These are phyloP conservation scores for Ecliptopera silaceata DNA, from an alignment of 2,888 invertebrate species.

Conservation along the genomic window DNA sequence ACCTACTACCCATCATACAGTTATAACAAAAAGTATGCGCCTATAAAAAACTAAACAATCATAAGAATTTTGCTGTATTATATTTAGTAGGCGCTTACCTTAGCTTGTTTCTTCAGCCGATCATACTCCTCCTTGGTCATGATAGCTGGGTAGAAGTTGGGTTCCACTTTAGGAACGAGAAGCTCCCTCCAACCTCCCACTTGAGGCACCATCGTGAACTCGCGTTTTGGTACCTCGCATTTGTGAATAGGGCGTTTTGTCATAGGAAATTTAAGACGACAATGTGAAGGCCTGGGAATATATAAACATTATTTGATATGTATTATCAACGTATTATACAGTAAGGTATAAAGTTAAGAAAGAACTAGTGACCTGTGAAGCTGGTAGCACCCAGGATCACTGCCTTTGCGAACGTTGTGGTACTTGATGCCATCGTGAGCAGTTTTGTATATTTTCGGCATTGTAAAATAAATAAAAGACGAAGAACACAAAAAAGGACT, in stretches of 20 bases:
- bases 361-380: constrained; percentile 59
- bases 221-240: constrained; percentile 59
- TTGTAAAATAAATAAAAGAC: constrained; percentile 43
- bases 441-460: constrained; percentile 62
- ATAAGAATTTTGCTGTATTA: constrained; percentile 4
- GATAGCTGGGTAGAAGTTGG: constrained; percentile 82
- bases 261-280: constrained; percentile 71
- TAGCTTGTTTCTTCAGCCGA: constrained; percentile 83
- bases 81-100: constrained; percentile 54
- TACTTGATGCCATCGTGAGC: constrained; percentile 66
- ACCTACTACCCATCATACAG: too few species aligned
- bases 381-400: constrained; percentile 72
- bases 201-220: constrained; percentile 60
- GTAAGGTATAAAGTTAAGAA: not conserved
- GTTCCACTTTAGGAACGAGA: constrained; percentile 77
- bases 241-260: constrained; percentile 70
- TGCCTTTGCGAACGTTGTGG: constrained; percentile 54
- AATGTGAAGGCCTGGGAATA: constrained; percentile 67
- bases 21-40: too few species aligned
- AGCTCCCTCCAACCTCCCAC: constrained; percentile 68
- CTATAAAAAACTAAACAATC: constrained; percentile 3
- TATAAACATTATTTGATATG: not conserved
- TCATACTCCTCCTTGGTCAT: constrained; percentile 84
- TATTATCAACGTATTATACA: not conserved
- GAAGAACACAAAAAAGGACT: constrained; percentile 8